Evolutionary conservation across 2,797 vertebrate species (phyloP).

Genomic region (Esox lucius): DNA sequence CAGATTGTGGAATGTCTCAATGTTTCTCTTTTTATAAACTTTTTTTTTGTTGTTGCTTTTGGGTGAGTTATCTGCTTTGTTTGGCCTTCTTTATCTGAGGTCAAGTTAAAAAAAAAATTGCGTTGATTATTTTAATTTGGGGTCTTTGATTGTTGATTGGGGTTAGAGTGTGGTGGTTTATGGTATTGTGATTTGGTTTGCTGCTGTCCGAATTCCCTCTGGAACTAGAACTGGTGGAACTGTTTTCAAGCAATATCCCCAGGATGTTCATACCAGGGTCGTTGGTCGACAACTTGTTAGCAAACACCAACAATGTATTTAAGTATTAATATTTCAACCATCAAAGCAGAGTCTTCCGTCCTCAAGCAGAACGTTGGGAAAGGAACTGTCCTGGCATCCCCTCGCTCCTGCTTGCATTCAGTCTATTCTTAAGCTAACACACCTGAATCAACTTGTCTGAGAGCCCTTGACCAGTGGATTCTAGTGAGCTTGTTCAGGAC

Average conservation of each 20-base stretch:
- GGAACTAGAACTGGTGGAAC: not conserved
- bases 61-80: slow-evolving; percentile 65
- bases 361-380: too few species aligned
- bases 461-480: too few species aligned
- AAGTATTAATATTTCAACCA: not conserved
- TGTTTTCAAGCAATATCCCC: not conserved
- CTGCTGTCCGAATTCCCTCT: slow-evolving; percentile 61
- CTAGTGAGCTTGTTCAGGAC: too few species aligned
- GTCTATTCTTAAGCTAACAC: too few species aligned
- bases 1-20: slow-evolving; percentile 86
- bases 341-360: too few species aligned
- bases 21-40: slow-evolving; percentile 74
- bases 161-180: slow-evolving; percentile 61
- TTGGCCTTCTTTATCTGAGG: slow-evolving; percentile 67
- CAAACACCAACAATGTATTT: not conserved
- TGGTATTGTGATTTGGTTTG: slow-evolving; percentile 45
- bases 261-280: not conserved
- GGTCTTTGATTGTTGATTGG: slow-evolving; percentile 65
- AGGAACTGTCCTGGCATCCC: too few species aligned
- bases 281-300: slow-evolving; percentile 3
- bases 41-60: slow-evolving; percentile 42
- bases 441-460: too few species aligned
- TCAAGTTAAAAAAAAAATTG: too few species aligned
- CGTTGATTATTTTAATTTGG: slow-evolving; percentile 63
- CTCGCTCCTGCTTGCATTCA: too few species aligned